A percentile compares a stretch with the other conserved stretches of the same genome.
phyloP scores from a whole-genome alignment of 1,140 invertebrate species.

The Fopius arisanus region DNA sequence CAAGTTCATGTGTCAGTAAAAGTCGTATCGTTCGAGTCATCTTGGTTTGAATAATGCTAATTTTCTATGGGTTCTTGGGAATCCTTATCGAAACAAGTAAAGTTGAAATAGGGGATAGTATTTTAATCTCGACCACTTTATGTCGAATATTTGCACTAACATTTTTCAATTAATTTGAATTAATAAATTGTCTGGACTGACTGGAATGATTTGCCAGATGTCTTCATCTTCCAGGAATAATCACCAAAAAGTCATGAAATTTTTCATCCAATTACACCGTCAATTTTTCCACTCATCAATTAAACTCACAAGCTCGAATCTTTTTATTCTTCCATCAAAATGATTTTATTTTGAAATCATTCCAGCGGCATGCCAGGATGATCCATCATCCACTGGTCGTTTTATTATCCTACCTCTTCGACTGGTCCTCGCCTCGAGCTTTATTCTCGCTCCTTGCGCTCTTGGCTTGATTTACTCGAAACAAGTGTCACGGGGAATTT shows the following conservation, averaged over 20 bases:
- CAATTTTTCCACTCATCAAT: not conserved
- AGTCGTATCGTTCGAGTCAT: not conserved
- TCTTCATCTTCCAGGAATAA: not conserved
- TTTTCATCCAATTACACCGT: not conserved
- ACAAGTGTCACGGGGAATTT: slow-evolving; percentile 55
- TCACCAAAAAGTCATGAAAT: not conserved
- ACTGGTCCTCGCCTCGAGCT: slow-evolving; percentile 18
- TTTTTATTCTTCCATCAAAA: not conserved
- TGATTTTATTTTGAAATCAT: not conserved
- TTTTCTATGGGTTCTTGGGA: slow-evolving; percentile 6
- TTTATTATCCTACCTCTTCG: slow-evolving; percentile 23
- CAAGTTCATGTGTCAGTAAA: slow-evolving; percentile 2
- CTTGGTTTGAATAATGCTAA: slow-evolving; percentile 8
- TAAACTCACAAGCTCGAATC: not conserved
- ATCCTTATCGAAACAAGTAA: not conserved
- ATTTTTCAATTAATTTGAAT: not conserved
- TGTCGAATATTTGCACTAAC: not conserved
- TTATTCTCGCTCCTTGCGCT: slow-evolving; percentile 10
- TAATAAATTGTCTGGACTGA: no score
- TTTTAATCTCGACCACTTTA: not conserved
- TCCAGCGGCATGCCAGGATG: not conserved
- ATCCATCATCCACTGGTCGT: slow-evolving; percentile 26
- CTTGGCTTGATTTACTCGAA: slow-evolving; percentile 56
- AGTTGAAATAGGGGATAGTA: not conserved
- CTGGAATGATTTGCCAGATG: not conserved